phyloP scores from a whole-genome alignment of 2,888 invertebrate genomes.

The Dicranocentrus wangi region DNA sequence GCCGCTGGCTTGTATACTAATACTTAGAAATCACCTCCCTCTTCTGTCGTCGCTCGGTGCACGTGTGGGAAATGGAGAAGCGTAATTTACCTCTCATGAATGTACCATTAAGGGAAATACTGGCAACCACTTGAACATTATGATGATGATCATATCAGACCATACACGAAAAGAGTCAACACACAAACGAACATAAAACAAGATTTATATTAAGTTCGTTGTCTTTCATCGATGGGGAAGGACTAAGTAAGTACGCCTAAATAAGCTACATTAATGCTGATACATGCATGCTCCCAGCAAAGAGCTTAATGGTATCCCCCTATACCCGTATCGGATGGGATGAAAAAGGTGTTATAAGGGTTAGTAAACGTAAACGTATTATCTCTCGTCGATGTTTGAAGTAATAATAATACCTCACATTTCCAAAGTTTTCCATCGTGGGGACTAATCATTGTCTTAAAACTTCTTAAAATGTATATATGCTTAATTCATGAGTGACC shows the following conservation, averaged over 20 bases:
- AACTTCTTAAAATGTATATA: no score
- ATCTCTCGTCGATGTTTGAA: no score
- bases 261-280: conserved; percentile 34
- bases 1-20: conserved; percentile 52
- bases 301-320: no score
- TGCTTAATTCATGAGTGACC: no score
- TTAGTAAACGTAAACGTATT: no score
- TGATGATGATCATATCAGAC: conserved; percentile 63
- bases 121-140: conserved; percentile 63
- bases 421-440: no score
- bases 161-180: conserved; percentile 43
- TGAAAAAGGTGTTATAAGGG: no score
- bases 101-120: conserved; percentile 68
- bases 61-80: conserved; percentile 70
- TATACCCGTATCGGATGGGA: no score
- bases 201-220: conserved; percentile 65
- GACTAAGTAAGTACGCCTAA: conserved; percentile 24
- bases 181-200: conserved; percentile 61
- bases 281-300: neutral
- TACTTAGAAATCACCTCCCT: conserved; percentile 56
- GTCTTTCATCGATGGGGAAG: conserved; percentile 32
- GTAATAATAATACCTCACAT: no score
- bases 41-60: conserved; percentile 62
- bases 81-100: conserved; percentile 68
- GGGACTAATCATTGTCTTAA: no score